phyloP scores from a whole-genome alignment of 2,888 invertebrate genomes.

The Lamellibrachia satsuma region DNA sequence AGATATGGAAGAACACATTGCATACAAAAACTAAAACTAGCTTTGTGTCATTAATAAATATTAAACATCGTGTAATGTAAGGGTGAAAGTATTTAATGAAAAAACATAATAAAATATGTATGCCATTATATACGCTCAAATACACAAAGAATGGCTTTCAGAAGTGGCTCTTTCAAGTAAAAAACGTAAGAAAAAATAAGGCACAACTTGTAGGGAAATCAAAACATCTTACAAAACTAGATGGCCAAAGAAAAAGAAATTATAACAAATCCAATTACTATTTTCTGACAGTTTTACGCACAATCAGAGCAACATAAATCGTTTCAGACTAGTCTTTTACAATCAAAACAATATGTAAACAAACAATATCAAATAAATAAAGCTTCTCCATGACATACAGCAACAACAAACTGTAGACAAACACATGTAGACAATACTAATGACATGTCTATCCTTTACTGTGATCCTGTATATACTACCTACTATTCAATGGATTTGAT shows the following conservation, averaged over 20 bases:
- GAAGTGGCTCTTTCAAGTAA: neutral
- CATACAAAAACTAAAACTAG: neutral
- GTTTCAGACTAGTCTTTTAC: neutral
- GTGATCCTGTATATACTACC: neutral
- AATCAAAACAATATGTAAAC: neutral
- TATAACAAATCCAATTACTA: neutral
- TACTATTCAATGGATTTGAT: conserved; percentile 1
- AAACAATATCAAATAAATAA: neutral
- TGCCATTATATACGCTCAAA: neutral
- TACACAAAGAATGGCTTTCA: neutral
- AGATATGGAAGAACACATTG: neutral
- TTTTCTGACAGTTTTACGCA: neutral
- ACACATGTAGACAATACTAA: neutral
- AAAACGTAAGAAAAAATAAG: neutral
- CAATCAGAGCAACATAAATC: neutral
- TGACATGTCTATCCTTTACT: neutral
- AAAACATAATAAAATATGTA: neutral
- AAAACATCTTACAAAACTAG: neutral
- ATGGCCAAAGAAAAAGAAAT: neutral
- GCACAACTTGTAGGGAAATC: neutral
- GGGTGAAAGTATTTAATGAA: neutral
- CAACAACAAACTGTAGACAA: neutral
- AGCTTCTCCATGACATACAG: neutral
- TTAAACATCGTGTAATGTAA: neutral
- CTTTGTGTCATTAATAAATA: neutral